Conservation (phyloP, 2,888 invertebrate species). For the Sarcophaga caerulescens region DNA sequence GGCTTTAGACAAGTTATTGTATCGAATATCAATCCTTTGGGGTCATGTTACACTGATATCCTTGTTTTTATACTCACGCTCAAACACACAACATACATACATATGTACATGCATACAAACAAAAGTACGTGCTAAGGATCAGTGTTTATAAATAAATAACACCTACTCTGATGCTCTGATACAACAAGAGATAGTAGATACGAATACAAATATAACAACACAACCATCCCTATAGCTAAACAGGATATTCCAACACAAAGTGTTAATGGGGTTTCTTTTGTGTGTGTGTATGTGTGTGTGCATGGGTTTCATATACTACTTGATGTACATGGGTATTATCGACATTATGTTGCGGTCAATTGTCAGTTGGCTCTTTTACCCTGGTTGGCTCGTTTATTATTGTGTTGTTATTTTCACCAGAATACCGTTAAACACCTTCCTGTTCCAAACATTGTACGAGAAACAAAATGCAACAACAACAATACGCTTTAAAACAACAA, state of each 20-base stretch:
- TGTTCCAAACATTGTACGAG: neutral
- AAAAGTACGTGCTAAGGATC: neutral
- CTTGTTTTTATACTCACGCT: constrained; percentile 18
- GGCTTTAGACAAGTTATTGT: constrained; percentile 63
- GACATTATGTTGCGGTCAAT: constrained; percentile 60
- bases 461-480: too few relatives aligned
- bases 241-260: neutral
- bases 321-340: constrained; percentile 8
- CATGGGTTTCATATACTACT: neutral
- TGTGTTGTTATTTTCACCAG: constrained; percentile 20
- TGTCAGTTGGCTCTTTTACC: constrained; percentile 61
- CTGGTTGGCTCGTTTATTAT: constrained; percentile 61
- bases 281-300: neutral
- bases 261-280: neutral
- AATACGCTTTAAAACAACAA: neutral
- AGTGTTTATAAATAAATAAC: constrained; percentile 25
- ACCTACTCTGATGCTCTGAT: neutral
- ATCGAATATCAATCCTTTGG: constrained; percentile 69
- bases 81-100: constrained; percentile 8
- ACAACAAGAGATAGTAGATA: neutral
- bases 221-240: neutral
- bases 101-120: constrained; percentile 2
- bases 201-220: neutral
- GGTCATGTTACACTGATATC: constrained; percentile 60
- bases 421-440: constrained; percentile 16